phyloP scores from a whole-genome alignment of 1,140 invertebrate species.

The Hesperophylax magnus region DNA sequence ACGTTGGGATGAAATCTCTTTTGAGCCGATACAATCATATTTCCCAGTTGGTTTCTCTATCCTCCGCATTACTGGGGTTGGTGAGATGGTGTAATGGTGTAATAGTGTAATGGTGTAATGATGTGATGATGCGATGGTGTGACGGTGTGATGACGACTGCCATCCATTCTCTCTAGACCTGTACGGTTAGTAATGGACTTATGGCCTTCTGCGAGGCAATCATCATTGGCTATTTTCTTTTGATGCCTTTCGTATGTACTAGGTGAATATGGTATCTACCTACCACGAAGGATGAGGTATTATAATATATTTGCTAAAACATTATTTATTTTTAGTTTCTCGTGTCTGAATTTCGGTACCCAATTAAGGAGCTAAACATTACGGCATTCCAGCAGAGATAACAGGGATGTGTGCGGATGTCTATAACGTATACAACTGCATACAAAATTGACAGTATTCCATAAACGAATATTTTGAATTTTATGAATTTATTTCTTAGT shows the following conservation, averaged over 20 bases:
- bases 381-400: no score
- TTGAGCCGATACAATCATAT: conserved; percentile 38
- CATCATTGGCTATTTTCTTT: conserved; percentile 5
- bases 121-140: background rate
- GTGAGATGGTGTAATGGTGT: background rate
- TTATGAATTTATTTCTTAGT: no score
- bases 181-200: conserved; percentile 26
- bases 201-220: conserved; percentile 21
- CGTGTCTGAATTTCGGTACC: no score
- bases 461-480: no score
- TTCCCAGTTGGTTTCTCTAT: conserved; percentile 29
- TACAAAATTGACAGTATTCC: no score
- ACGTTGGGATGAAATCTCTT: conserved; percentile 12
- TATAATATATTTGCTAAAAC: no score
- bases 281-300: no score
- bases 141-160: conserved; percentile 8
- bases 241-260: background rate
- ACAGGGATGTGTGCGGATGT: no score
- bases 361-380: no score
- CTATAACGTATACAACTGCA: no score
- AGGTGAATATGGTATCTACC: no score
- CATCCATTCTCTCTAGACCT: conserved; percentile 16
- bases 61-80: background rate
- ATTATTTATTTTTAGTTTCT: no score
- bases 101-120: background rate